Base-by-base conservation (phyloP, 2,113 vertebrate species). In the Anolis carolinensis region DNA sequence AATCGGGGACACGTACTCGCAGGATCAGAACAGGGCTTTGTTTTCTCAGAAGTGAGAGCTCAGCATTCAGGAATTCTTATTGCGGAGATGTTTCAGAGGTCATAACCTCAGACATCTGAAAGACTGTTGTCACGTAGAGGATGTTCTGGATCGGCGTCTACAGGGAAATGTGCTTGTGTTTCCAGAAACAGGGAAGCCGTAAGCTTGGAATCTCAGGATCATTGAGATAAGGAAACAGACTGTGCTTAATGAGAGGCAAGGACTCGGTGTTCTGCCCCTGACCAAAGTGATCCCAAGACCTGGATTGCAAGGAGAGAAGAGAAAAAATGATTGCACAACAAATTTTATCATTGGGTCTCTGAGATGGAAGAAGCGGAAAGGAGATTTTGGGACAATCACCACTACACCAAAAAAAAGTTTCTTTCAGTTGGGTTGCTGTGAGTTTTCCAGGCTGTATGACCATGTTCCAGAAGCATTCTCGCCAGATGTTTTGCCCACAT, bases 101-200 rank as follows among this genome's bases (percentile, higher is more conserved):
- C 52, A 44, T 81, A 65, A 76, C 74, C 71, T 39, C 78, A 79
- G 63, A 79, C 62, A 79, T 63, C 62, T 79, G 55, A 63, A 63
- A 55, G 52, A 27, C 75, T 50, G 27, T 27, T 79, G 55, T 8
- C 71, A 73, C 59, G 39, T 63, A 39, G 78, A 16, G 25, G 59
- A 36, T 13, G 32, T 52, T 20, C 32, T 76, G 30, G 30, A n/a
- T 25, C 30, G 16, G 13, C 27, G 25, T n/a, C 13, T 50, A 48
- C 30, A 78, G 30, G 55, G 76, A 11, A 10, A 7, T 48, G 30
- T 52, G 34, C 30, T 59, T n/a, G n/a, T 20, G 2, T 34, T 55
- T 78, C 18, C 20, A n/a, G 27, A 16, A 59, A 59, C 55, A 13
- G 13, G 52, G 52, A 55, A 14, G 14, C 52, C 52, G 10, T 20